Base-by-base conservation (phyloP, 2,888 invertebrate genomes). In the Acrobasis repandana region DNA sequence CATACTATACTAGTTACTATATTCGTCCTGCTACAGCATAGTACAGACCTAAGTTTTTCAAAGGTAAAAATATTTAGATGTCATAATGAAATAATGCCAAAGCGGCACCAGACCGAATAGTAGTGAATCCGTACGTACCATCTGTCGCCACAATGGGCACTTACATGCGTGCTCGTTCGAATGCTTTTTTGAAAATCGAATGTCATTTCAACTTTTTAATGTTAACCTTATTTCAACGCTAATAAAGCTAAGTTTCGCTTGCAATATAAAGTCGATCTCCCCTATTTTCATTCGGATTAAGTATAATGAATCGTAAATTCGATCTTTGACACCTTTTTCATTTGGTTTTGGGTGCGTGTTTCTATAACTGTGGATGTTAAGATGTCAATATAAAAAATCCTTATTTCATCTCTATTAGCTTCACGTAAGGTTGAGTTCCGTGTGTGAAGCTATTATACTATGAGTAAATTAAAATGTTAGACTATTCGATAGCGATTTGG, bases 311-410 rank as follows among this genome's bases (percentile, higher is more conserved):
- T 90, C 89, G 91, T 90, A 91, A 92, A 92, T 92, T 90, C 89
- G 90, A 92, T 91, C 91, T 92, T 90, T 91, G 90, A 90, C 92
- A 92, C 92, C 91, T 92, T 90, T 92, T 90, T 88, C 89, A 90
- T 90, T 91, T 88, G 83, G 84, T 82, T 83, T 83, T 81, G 82
- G 85, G 82, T 84, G 85, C 76, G 76, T 79, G 85, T 88, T 89
- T 88, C 84, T 86, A 80, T 84, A 80, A 86, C 83, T 86, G 83
- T 83, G 74, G 74, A 71, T 64, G 64, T 58, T 62, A 64, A 64
- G 63, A 68, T 56, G 54, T 56, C 56, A 58, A 61, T 34, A 1
- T 11, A 33, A 33, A 46, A 38, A 58, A 51, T 56, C 52, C 9
- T 67, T 59, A 66, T 60, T 63, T 10, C 52, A 56, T 65, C 68